Evolutionary conservation across 2,888 invertebrate species (phyloP).

Genomic region (Drosophila acutilabella): DNA sequence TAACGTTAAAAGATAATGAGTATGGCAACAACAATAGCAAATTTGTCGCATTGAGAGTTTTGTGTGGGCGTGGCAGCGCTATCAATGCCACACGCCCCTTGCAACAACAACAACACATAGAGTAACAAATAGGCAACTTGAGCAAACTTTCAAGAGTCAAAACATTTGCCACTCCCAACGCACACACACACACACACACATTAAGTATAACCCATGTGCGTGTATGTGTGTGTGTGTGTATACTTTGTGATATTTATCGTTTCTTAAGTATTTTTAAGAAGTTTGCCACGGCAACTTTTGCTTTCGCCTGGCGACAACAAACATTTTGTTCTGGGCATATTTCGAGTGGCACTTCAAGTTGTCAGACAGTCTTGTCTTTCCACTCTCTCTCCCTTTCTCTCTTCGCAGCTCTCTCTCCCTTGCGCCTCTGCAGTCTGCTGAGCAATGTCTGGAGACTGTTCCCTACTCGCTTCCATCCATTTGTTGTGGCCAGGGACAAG

Average conservation of each 20-base stretch:
- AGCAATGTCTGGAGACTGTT: too few species aligned
- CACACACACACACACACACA: background rate
- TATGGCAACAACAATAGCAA: slow-evolving; percentile 39
- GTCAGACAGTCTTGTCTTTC: slow-evolving; percentile 43
- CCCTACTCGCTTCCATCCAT: too few species aligned
- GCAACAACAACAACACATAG: slow-evolving; percentile 29
- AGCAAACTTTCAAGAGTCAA: slow-evolving; percentile 72
- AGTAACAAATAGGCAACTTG: slow-evolving; percentile 71
- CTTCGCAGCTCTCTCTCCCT: background rate
- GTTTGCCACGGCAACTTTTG: slow-evolving; percentile 70
- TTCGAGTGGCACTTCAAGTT: slow-evolving; percentile 60
- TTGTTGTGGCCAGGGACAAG: background rate
- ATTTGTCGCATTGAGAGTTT: slow-evolving; percentile 37
- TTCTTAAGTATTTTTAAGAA: slow-evolving; percentile 79
- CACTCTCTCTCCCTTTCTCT: background rate
- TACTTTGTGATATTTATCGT: slow-evolving; percentile 73
- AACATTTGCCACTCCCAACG: slow-evolving; percentile 38
- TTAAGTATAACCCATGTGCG: slow-evolving; percentile 33
- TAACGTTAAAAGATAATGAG: slow-evolving; percentile 76
- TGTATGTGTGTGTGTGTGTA: slow-evolving; percentile 35
- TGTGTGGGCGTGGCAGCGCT: slow-evolving; percentile 25
- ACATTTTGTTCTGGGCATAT: slow-evolving; percentile 67
- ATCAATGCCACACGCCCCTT: slow-evolving; percentile 44
- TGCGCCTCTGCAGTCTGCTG: background rate
- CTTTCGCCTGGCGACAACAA: slow-evolving; percentile 51